Evolutionary conservation across 2,113 vertebrate genomes (phyloP).

Genomic region (Cavia aperea): DNA sequence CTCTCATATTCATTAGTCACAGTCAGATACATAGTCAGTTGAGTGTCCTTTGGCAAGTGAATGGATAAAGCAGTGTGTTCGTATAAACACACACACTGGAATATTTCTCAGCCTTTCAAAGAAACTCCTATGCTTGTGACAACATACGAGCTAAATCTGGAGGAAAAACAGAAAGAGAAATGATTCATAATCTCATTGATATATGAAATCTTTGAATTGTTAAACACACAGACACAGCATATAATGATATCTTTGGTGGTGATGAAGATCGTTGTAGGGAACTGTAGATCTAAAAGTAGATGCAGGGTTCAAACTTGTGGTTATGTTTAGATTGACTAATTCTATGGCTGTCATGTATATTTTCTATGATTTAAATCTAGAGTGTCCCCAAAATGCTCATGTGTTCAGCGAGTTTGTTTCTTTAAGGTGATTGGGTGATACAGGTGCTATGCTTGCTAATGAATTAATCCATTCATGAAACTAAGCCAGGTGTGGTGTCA

Average conservation of each 20-base stretch:
- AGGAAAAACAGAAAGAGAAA: neutral
- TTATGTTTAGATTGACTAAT: neutral
- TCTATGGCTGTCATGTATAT: neutral
- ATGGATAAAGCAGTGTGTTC: neutral
- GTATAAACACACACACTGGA: neutral
- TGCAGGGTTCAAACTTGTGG: neutral
- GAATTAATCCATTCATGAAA: neutral
- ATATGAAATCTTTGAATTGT: neutral
- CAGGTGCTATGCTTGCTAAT: neutral
- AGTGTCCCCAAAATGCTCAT: neutral
- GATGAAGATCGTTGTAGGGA: neutral
- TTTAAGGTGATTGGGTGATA: neutral
- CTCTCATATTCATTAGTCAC: neutral
- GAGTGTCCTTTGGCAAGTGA: neutral
- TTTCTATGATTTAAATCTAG: neutral
- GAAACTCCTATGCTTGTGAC: neutral
- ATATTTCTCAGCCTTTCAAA: neutral
- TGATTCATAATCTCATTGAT: neutral
- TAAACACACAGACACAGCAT: neutral
- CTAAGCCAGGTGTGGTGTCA: neutral
- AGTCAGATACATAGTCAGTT: neutral
- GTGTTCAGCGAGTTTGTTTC: neutral
- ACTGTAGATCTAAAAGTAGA: neutral
- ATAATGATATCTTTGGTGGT: neutral
- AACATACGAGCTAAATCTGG: neutral